These are phyloP conservation scores for Tetragnatha versicolor DNA, from an alignment of 1,140 invertebrate genomes.

Conservation along the genomic window DNA sequence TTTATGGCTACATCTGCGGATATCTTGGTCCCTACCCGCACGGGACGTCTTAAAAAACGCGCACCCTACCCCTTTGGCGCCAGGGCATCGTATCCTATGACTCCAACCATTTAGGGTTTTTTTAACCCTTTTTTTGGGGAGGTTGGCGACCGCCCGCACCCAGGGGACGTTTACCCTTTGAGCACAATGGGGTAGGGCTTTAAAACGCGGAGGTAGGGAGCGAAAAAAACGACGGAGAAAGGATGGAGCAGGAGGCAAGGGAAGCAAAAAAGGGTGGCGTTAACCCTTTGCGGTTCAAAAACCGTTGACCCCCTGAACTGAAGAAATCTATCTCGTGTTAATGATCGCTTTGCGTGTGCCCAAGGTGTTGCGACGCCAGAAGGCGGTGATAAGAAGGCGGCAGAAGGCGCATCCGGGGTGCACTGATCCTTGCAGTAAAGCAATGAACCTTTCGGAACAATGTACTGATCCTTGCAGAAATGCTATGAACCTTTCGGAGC, in stretches of 20 bases:
- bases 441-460: not conserved
- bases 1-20: constrained; percentile 47
- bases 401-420: not conserved
- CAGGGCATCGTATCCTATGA: constrained; percentile 4
- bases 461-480: too few species aligned
- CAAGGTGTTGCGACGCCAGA: constrained; percentile 8
- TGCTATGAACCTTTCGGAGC: too few species aligned
- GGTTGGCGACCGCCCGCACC: constrained; percentile 42
- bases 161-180: constrained; percentile 51
- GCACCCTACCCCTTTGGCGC: constrained; percentile 35
- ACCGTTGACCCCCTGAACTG: constrained; percentile 40
- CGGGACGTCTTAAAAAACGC: constrained; percentile 28
- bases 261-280: constrained; percentile 34
- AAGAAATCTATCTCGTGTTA: constrained; percentile 38
- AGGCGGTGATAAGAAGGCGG: not conserved
- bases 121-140: constrained; percentile 43
- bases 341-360: constrained; percentile 2
- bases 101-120: constrained; percentile 39
- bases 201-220: not conserved
- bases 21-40: constrained; percentile 44
- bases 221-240: constrained; percentile 24
- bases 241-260: not conserved
- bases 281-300: constrained; percentile 47
- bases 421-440: not conserved
- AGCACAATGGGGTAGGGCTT: constrained; percentile 48